phyloP scores from a whole-genome alignment of 2,113 vertebrate species.

The Lamprotornis superbus region DNA sequence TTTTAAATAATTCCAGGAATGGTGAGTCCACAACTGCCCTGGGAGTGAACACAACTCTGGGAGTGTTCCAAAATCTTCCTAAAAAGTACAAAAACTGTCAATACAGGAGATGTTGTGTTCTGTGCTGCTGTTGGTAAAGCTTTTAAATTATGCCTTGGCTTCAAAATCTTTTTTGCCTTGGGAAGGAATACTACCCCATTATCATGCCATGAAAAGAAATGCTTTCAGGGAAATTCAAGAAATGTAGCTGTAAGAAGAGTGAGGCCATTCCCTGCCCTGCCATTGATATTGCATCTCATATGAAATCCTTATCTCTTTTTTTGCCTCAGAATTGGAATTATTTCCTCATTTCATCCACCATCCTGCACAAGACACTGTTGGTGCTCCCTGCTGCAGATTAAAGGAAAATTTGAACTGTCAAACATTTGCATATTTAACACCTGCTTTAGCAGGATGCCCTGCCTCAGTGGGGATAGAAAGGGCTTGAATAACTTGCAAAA shows the following conservation, averaged over 20 bases:
- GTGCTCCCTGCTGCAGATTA: neutral
- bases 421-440: neutral
- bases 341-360: neutral
- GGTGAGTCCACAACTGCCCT: neutral
- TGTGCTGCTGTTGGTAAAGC: neutral
- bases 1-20: neutral
- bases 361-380: neutral
- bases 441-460: neutral
- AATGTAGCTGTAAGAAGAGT: neutral
- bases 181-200: neutral
- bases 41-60: neutral
- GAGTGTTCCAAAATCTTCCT: neutral
- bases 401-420: neutral
- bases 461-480: neutral
- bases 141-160: neutral
- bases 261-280: neutral
- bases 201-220: neutral
- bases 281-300: accelerated
- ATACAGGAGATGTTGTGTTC: neutral
- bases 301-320: neutral
- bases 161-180: neutral
- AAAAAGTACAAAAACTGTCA: neutral
- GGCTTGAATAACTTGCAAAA: neutral
- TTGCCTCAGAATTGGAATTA: neutral
- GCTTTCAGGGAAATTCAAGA: neutral